Base-by-base conservation (phyloP, 2,888 invertebrate species). In the Ligdia adustata region DNA sequence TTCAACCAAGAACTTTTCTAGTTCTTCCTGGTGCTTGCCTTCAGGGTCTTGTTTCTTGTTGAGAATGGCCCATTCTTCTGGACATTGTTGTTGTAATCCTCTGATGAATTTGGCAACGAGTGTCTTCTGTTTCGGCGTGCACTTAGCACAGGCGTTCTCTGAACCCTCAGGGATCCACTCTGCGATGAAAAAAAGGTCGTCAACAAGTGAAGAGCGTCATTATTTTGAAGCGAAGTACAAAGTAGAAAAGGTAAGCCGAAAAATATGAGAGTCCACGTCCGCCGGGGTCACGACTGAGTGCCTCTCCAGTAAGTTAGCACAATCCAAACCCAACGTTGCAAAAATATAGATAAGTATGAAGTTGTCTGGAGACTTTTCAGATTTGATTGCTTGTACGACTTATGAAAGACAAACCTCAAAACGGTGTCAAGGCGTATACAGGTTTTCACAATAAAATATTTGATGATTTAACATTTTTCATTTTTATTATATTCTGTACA, bases 11-110 rank as follows among this genome's bases (percentile, higher is more conserved):
- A 72, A 82, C 14, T 83, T 79, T 31, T 90, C 76, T 67, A 94
- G 92, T 47, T 88, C 91, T 29, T 74, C 82, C 46, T 82, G 81
- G 77, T 92, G 92, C 45, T 88, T 69, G 11, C 91, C 91, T 1
- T 92, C 87, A 5, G 93, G 92, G 73, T 95, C 95, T 72, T 90
- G 92, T 70, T 92, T 92, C 11, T 75, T 81, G 63, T 91, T 82
- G 5, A 95, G 80, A 39, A 86, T 75, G 7, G 90, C 87, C 92
- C 93, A 95, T 66, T 92, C 85, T 0, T 90, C 82, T 14, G 0
- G 92, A 90, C 59, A 92, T 91, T 93, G 84, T 29, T 92, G 84
- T 46, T 92, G 90, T 42, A 94, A 77, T 47, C 83, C 92, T 31
- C 90, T 90, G 31, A 95, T 90, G 9, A 93, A 91, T 68, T 92